Conservation (phyloP, 2,888 invertebrate species). For the Pelosia muscerda region DNA sequence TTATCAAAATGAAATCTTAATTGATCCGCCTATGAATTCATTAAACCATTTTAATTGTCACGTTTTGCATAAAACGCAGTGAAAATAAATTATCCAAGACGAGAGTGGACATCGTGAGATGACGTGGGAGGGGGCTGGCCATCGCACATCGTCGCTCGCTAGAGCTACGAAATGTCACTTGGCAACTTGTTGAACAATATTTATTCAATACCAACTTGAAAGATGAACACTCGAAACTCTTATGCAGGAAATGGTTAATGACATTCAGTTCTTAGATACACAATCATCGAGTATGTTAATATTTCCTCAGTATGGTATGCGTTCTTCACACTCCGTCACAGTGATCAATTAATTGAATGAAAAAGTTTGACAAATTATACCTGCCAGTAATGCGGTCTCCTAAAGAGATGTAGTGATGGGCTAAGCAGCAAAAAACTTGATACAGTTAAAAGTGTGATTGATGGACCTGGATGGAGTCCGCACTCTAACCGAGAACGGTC, state of each 20-base stretch:
- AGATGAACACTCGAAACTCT: constrained; percentile 79
- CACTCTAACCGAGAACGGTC: constrained; percentile 69
- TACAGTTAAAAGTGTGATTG: constrained; percentile 85
- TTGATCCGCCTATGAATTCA: constrained; percentile 76
- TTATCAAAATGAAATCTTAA: constrained; percentile 85
- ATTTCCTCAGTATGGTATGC: constrained; percentile 62
- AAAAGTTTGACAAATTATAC: constrained; percentile 81
- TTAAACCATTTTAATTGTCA: constrained; percentile 83
- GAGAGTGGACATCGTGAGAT: constrained; percentile 67
- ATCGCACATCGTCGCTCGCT: constrained; percentile 42
- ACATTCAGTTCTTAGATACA: constrained; percentile 81
- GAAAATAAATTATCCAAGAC: constrained; percentile 76
- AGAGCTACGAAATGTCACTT: constrained; percentile 80
- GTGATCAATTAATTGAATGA: constrained; percentile 78
- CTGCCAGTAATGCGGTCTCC: constrained; percentile 68
- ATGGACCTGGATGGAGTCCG: constrained; percentile 69
- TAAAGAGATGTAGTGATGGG: constrained; percentile 63
- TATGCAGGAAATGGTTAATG: constrained; percentile 81
- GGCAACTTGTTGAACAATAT: constrained; percentile 82
- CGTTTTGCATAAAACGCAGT: constrained; percentile 76
- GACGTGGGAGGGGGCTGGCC: constrained; percentile 67
- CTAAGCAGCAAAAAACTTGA: constrained; percentile 75
- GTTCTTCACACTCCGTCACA: constrained; percentile 57
- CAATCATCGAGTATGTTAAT: constrained; percentile 76
- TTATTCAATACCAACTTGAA: constrained; percentile 81